Percentiles rank a stretch among this genome's conserved stretches.
These are phyloP conservation scores for Sminthurides aquaticus DNA, from an alignment of 2,888 invertebrate species.

Conservation along the genomic window DNA sequence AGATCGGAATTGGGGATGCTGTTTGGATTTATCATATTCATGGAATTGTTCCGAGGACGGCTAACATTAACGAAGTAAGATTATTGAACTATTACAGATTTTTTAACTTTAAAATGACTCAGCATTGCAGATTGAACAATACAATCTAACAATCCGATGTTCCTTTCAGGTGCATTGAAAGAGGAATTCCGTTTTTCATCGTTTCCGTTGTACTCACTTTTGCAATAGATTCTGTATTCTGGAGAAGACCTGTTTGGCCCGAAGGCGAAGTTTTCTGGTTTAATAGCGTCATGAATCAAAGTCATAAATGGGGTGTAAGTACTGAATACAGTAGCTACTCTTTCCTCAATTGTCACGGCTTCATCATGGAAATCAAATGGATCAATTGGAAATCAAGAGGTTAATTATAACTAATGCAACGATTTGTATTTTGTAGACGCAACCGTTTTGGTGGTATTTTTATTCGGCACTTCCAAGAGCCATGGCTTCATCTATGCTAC, in stretches of 20 bases:
- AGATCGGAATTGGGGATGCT: constrained; percentile 80
- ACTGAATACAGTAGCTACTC: neutral
- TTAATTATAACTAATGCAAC: too few relatives aligned
- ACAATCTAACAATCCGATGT: constrained; percentile 15
- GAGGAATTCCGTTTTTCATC: constrained; percentile 64
- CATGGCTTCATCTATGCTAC: constrained; percentile 68
- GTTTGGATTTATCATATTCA: constrained; percentile 73
- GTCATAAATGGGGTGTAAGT: constrained; percentile 88
- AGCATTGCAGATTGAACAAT: constrained; percentile 2
- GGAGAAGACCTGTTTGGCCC: constrained; percentile 87
- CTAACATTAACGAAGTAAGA: constrained; percentile 61
- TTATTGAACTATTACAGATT: constrained; percentile 14
- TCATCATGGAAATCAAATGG: too few relatives aligned
- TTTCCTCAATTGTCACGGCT: neutral
- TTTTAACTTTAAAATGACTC: neutral
- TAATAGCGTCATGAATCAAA: constrained; percentile 88
- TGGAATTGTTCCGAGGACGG: constrained; percentile 66
- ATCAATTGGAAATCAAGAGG: too few relatives aligned
- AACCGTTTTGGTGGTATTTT: constrained; percentile 96
- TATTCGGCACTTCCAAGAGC: constrained; percentile 93
- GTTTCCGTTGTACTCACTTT: constrained; percentile 64
- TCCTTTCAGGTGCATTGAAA: constrained; percentile 60
- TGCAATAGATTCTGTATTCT: constrained; percentile 82
- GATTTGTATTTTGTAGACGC: constrained; percentile 57
- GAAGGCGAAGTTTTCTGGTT: constrained; percentile 96